Conservation (phyloP, 1,140 invertebrate genomes). For the Penaeus vannamei region DNA sequence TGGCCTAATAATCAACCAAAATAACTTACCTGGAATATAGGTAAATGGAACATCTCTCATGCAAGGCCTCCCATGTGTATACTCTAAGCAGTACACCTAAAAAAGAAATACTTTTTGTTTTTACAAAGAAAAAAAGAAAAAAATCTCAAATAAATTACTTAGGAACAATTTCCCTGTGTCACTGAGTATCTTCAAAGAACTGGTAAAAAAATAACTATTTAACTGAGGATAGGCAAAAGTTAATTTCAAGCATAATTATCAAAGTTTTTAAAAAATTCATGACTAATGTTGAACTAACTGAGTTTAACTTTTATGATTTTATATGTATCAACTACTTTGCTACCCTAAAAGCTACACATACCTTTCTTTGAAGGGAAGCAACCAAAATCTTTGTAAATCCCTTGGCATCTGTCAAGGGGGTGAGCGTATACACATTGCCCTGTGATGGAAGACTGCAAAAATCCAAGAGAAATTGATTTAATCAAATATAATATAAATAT, state of each 20-base stretch:
- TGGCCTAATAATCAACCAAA: too few relatives aligned
- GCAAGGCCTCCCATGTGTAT: slow-evolving; percentile 45
- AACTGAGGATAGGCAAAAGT: not conserved
- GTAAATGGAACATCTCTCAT: slow-evolving; percentile 57
- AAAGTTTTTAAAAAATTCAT: too few relatives aligned
- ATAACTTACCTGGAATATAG: slow-evolving; percentile 53
- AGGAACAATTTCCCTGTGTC: too few relatives aligned
- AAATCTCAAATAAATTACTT: too few relatives aligned
- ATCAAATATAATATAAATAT: not conserved
- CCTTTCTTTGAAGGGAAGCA: slow-evolving; percentile 41
- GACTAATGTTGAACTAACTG: too few relatives aligned
- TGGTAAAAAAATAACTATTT: not conserved
- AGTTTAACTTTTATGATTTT: too few relatives aligned
- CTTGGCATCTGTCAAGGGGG: slow-evolving; percentile 38
- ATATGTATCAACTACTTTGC: too few relatives aligned
- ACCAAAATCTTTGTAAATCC: slow-evolving; percentile 42
- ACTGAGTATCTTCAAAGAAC: too few relatives aligned
- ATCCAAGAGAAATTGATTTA: not conserved
- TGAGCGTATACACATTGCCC: slow-evolving; percentile 41
- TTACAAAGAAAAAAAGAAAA: too few relatives aligned
- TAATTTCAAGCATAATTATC: too few relatives aligned
- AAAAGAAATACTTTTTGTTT: not conserved
- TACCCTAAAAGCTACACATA: not conserved
- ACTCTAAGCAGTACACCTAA: slow-evolving; percentile 53
- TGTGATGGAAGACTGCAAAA: slow-evolving; percentile 41